phyloP scores from a whole-genome alignment of 1,140 invertebrate genomes.

The Drosophila ananassae region DNA sequence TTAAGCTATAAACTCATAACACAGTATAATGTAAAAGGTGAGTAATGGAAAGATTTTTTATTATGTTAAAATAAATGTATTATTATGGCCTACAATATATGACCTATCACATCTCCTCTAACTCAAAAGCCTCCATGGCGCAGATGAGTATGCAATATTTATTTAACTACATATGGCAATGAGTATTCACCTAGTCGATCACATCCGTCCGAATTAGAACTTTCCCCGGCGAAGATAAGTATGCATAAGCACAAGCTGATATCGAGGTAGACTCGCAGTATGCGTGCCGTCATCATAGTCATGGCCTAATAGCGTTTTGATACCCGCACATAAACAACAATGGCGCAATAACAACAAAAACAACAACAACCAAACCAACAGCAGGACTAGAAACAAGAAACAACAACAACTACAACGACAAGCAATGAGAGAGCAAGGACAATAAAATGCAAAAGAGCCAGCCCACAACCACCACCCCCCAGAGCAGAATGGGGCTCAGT shows the following conservation, averaged over 20 bases:
- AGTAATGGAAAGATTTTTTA: too few species aligned
- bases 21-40: too few species aligned
- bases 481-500: background rate
- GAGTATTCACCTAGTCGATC: slow-evolving; percentile 23
- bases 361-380: slow-evolving; percentile 1
- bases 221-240: slow-evolving; percentile 35
- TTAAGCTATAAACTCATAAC: too few species aligned
- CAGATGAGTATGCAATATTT: slow-evolving; percentile 38
- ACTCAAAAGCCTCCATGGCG: background rate
- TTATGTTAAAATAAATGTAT: too few species aligned
- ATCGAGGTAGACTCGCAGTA: slow-evolving; percentile 48
- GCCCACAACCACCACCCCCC: slow-evolving; percentile 6
- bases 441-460: slow-evolving; percentile 78
- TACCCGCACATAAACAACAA: slow-evolving; percentile 80
- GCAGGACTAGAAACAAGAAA: slow-evolving; percentile 18
- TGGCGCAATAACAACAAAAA: slow-evolving; percentile 48
- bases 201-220: background rate
- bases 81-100: too few species aligned
- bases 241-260: slow-evolving; percentile 61
- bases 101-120: background rate
- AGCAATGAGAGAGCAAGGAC: slow-evolving; percentile 44
- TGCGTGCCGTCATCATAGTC: slow-evolving; percentile 67
- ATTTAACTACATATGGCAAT: background rate
- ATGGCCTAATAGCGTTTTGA: slow-evolving; percentile 79
- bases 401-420: slow-evolving; percentile 12